Conservation (phyloP, 2,113 vertebrate genomes). For the Cariama cristata region DNA sequence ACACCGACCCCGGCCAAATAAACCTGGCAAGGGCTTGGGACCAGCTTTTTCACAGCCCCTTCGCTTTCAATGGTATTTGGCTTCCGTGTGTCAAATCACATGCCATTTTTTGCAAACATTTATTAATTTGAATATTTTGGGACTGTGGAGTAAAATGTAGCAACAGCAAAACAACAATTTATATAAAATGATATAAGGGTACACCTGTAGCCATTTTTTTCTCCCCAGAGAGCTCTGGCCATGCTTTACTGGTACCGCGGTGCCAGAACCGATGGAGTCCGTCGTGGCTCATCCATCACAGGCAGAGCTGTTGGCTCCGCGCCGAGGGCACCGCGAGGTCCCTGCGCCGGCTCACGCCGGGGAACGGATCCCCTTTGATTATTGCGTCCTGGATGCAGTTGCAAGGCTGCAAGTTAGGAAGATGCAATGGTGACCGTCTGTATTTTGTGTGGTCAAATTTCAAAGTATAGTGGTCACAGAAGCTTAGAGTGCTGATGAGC, state of each 20-base stretch:
- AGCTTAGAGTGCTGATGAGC: background rate
- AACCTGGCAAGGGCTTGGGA: background rate
- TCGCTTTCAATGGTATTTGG: background rate
- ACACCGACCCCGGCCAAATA: background rate
- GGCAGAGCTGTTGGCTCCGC: background rate
- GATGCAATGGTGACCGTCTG: background rate
- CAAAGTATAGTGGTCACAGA: background rate
- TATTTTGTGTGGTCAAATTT: background rate
- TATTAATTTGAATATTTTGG: background rate
- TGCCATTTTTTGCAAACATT: background rate
- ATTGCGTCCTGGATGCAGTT: background rate
- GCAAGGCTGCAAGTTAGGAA: background rate
- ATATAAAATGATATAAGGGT: background rate
- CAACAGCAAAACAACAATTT: background rate
- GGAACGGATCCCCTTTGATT: background rate
- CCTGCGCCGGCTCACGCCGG: rapidly evolving
- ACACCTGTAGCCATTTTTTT: background rate
- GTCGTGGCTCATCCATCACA: background rate
- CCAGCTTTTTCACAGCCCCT: background rate
- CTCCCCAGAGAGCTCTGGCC: background rate
- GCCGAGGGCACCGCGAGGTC: background rate
- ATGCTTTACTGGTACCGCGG: background rate
- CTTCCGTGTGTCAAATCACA: background rate
- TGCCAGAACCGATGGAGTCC: background rate
- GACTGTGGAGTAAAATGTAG: background rate